Evolutionary conservation across 92 coral and sea anemone genomes (phyloP).

Genomic region (Porites lobata): DNA sequence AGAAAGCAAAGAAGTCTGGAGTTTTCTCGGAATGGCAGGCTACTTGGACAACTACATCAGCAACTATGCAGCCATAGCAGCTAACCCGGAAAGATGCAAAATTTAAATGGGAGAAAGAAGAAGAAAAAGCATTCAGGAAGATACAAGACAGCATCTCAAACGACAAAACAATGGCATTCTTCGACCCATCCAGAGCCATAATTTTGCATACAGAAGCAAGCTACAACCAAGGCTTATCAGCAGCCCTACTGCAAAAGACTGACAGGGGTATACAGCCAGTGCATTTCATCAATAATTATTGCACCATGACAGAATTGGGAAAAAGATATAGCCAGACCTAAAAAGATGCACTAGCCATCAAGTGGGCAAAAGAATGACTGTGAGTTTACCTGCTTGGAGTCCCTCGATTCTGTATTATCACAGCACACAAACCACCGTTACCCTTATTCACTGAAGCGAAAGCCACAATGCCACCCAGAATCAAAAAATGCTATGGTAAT

Average conservation of each 20-base stretch:
- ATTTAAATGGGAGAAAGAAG: slow-evolving; percentile 45
- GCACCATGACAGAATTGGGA: slow-evolving; percentile 59
- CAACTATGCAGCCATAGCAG: slow-evolving; percentile 65
- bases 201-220: slow-evolving; percentile 12
- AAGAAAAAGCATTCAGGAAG: slow-evolving; percentile 63
- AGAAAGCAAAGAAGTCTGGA: slow-evolving; percentile 69
- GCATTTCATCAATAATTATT: slow-evolving; percentile 50
- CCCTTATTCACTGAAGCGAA: slow-evolving; percentile 72
- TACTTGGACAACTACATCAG: too few species aligned
- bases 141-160: slow-evolving; percentile 64
- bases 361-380: slow-evolving; percentile 71
- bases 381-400: slow-evolving; percentile 74
- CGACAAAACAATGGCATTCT: slow-evolving; percentile 52
- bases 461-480: slow-evolving; percentile 74
- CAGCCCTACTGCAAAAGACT: slow-evolving; percentile 54
- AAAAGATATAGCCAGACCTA: slow-evolving; percentile 73
- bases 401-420: slow-evolving; percentile 71
- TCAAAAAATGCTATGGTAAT: slow-evolving; percentile 69
- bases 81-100: slow-evolving; percentile 60
- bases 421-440: slow-evolving; percentile 82
- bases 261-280: slow-evolving; percentile 52
- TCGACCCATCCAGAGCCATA: slow-evolving; percentile 36
- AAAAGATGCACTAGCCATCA: slow-evolving; percentile 63
- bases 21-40: slow-evolving; percentile 74
- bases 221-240: slow-evolving; percentile 49